Evolutionary conservation across 2,113 vertebrate genomes (phyloP), one percentile per base, ranked within the genome.

Genomic region (Chlamydotis undulata): DNA sequence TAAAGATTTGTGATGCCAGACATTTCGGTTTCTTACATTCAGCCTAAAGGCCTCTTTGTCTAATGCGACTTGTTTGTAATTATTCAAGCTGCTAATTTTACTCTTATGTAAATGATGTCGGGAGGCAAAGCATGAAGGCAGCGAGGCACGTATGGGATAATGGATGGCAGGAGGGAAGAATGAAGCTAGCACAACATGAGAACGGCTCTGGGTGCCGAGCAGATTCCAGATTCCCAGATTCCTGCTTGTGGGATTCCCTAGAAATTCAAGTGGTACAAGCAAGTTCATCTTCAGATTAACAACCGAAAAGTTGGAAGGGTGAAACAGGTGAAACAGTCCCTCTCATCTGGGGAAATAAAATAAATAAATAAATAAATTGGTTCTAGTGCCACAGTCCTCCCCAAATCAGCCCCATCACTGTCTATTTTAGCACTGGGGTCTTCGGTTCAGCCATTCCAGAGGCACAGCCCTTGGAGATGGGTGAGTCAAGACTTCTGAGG

Each of bases 41-140:
- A 96, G 95, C 96, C 96, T 79, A 68, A 79, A 96, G 95, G 79
- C 89, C 83, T 60, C n/a, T 95, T 96, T 97, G 95, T 97, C 97
- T 97, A 76, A 95, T 70, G 93, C 61, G 96, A 96, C 91, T 94
- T 94, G 90, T 97, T 96, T 43, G 23, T 96, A 97, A 97, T 97
- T 97, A 96, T 89, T 95, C 96, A 96, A 89, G 96, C 93, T 96
- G 92, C 96, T 97, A 96, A 96, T 85, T 98, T 97, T 94, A 97
- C 93, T 97, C 89, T 90, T 43, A 95, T 97, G 91, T 64, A 96
- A 92, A 98, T 95, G 95, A 95, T 57, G 83, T 78, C 9, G 39
- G 75, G 85, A 94, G 83, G 94, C 88, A 94, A 96, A 92, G 76
- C 83, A 43, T 74, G 97, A 78, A 88, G 96, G 93, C 83, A 86